Evolutionary conservation across 2,797 vertebrate genomes (phyloP).

Genomic region (Oreochromis grahami): DNA sequence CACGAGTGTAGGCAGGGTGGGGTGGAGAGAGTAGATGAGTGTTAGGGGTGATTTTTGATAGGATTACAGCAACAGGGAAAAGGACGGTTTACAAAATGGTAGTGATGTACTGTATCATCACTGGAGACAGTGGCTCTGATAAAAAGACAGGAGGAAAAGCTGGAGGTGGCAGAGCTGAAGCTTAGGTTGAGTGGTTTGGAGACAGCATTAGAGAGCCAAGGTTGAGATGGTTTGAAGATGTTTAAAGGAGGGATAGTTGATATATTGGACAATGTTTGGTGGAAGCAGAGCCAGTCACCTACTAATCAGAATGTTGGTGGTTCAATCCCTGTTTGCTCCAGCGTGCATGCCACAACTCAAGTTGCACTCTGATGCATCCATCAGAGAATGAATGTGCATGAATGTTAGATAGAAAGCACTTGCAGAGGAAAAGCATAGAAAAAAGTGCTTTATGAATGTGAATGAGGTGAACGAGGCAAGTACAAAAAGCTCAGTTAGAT

Average conservation of each 20-base stretch:
- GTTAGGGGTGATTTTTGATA: neutral
- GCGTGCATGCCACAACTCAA: neutral
- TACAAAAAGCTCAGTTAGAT: neutral
- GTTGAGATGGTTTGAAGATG: neutral
- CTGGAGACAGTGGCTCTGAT: neutral
- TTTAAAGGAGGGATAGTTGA: neutral
- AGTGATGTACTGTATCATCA: neutral
- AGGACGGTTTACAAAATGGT: neutral
- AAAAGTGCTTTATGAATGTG: neutral
- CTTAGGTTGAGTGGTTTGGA: neutral
- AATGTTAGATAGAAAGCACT: neutral
- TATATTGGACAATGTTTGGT: neutral
- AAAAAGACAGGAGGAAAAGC: neutral
- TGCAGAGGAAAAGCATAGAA: neutral
- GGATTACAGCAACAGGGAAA: neutral
- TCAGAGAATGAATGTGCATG: neutral
- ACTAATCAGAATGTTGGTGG: neutral
- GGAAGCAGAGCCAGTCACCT: neutral
- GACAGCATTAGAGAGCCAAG: neutral
- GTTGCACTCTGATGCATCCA: neutral
- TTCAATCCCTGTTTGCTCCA: neutral
- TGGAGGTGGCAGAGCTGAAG: neutral
- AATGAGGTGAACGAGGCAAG: neutral
- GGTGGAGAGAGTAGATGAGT: neutral
- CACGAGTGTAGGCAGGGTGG: neutral